Conservation (phyloP, 2,797 vertebrate genomes). For the Leucoraja ocellata region DNA sequence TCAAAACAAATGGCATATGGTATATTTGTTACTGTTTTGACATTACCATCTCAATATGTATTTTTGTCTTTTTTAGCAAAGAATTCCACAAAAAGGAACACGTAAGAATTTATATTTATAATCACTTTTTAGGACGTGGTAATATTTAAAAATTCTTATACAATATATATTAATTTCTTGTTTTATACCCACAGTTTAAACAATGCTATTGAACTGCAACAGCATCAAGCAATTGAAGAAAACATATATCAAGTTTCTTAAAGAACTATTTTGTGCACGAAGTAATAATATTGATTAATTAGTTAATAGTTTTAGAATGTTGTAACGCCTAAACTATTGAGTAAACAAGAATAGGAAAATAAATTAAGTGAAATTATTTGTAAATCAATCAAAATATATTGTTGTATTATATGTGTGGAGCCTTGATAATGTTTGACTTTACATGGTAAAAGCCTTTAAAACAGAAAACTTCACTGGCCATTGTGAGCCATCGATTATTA, state of each 20-base stretch:
- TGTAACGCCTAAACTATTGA: background rate
- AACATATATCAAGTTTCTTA: background rate
- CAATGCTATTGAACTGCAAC: background rate
- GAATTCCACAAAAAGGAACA: background rate
- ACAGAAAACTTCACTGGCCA: background rate
- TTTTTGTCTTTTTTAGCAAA: conserved; percentile 18
- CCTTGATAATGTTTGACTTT: background rate
- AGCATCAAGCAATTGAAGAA: background rate
- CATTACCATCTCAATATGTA: background rate
- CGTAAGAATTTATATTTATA: background rate
- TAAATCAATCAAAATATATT: background rate
- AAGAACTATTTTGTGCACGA: background rate
- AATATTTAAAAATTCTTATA: background rate
- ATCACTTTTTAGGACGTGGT: background rate
- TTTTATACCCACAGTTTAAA: background rate
- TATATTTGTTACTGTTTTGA: background rate
- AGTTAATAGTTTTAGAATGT: background rate
- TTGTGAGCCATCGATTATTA: too few species aligned
- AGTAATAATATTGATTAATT: background rate
- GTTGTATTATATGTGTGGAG: background rate
- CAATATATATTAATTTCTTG: background rate
- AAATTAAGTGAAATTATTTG: background rate
- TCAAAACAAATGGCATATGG: background rate
- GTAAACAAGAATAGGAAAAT: background rate
- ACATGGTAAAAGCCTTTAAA: background rate